Percentiles rank a stretch among this genome's conserved stretches.
phyloP scores from a whole-genome alignment of 2,888 invertebrate species.

The Gymnosoma rotundatum region DNA sequence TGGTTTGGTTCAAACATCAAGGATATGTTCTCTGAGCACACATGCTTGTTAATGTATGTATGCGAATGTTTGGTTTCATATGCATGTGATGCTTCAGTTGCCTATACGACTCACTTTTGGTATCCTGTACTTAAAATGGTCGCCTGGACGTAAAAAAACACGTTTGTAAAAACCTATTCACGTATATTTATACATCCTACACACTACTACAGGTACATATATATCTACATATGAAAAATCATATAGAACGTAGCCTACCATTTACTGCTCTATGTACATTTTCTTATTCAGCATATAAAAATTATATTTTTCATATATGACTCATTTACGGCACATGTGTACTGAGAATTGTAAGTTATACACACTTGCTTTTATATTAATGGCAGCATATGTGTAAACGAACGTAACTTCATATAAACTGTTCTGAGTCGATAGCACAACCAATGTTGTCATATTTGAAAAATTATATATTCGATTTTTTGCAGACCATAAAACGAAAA shows the following conservation, averaged over 20 bases:
- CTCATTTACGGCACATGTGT: constrained; percentile 65
- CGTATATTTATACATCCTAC: too few relatives aligned
- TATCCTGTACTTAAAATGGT: constrained; percentile 79
- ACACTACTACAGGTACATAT: too few relatives aligned
- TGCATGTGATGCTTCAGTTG: constrained; percentile 57
- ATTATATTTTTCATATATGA: constrained; percentile 38
- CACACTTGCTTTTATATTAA: constrained; percentile 8
- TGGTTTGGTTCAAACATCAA: constrained; percentile 54
- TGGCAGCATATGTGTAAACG: background rate
- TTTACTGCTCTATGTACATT: constrained; percentile 17
- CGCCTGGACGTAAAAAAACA: constrained; percentile 75
- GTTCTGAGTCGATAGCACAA: background rate
- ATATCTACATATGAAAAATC: background rate
- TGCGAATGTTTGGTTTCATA: constrained; percentile 2
- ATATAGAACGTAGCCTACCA: background rate
- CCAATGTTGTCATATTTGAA: background rate
- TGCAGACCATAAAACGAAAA: background rate
- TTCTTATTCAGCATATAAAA: constrained; percentile 29
- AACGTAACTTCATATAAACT: background rate
- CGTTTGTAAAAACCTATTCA: constrained; percentile 38
- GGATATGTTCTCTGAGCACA: constrained; percentile 65
- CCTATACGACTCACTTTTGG: constrained; percentile 71
- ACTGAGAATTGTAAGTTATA: constrained; percentile 59
- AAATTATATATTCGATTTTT: background rate
- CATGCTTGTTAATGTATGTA: constrained; percentile 51